A percentile compares a stretch with the other conserved stretches of the same genome.
Conservation (phyloP, 2,113 vertebrate species). For the Columba livia region DNA sequence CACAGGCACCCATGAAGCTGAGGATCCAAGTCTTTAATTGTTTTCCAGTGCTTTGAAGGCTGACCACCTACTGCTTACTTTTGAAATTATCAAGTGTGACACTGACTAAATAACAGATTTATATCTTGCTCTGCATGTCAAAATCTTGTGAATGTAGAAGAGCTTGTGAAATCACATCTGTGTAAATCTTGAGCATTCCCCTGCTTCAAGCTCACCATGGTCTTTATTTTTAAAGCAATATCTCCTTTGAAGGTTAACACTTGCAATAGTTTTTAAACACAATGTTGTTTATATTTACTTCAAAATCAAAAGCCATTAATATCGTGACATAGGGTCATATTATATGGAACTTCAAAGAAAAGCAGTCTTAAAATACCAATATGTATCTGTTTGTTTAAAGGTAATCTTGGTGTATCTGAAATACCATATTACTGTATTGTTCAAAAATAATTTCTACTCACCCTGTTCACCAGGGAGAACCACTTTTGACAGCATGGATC, state of each 20-base stretch:
- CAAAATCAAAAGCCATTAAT: neutral
- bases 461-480: constrained; percentile 88
- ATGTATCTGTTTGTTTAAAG: neutral
- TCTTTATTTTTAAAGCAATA: neutral
- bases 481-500: constrained; percentile 93
- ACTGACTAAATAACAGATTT: neutral
- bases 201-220: neutral
- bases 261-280: neutral
- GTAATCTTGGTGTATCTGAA: neutral
- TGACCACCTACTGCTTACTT: neutral
- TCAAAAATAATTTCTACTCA: constrained; percentile 66
- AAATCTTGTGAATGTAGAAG: neutral
- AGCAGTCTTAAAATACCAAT: neutral
- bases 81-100: neutral
- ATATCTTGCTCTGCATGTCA: neutral
- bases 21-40: neutral
- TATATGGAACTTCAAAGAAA: neutral
- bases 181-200: neutral
- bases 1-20: neutral
- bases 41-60: neutral
- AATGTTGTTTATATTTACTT: neutral
- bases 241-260: neutral
- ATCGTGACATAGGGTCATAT: neutral
- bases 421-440: neutral
- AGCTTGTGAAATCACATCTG: neutral